Evolutionary conservation across 2,113 vertebrate genomes (phyloP), one percentile per base, ranked within the genome.

Genomic region (Platichthys stellatus): DNA sequence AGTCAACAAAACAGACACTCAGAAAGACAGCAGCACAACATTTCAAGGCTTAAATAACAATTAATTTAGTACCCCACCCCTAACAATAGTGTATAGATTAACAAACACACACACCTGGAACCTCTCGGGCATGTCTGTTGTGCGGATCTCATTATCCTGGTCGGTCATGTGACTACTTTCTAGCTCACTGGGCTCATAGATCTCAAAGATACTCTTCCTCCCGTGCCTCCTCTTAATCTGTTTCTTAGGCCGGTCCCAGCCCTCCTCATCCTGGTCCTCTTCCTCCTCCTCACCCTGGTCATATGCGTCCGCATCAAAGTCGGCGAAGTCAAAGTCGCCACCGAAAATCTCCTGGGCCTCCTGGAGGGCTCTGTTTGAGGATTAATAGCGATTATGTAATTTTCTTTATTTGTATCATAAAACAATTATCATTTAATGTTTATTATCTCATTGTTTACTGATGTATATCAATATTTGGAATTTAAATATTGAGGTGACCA

Each of bases 261-360:
- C 93, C 90, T 98, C 98, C 7, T 97, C 97, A 28, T 99, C 97
- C 0, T 96, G 88, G 49, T 99, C 97, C 69, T 99, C 97, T 1
- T 99, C 98, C 80, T 99, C 98, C 3, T 98, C 98, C 13, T 99
- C 98, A 0, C 97, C 98, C 17, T 96, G 96, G 68, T 98, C 98
- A 54, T 98, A 97, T 31, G 95, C 75, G 35, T 99, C 97, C 7
- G 96, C 95, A 63, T 98, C 98, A 88, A 99, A 98, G 80, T 99
- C 98, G 0, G 97, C 96, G 49, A 98, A 98, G 93, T 99, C 97
- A 20, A 98, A 99, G 89, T 99, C 97, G 4, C 98, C 98, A 0
- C 98, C 98, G 3, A 99, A 99, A 74, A 99, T 99, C 81, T 99
- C 98, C 90, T 99, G 98, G 63, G 98, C 98, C 89, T 99, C 98